Base-by-base conservation (phyloP, 2,888 invertebrate species). In the Hemicrepidius hirtus region DNA sequence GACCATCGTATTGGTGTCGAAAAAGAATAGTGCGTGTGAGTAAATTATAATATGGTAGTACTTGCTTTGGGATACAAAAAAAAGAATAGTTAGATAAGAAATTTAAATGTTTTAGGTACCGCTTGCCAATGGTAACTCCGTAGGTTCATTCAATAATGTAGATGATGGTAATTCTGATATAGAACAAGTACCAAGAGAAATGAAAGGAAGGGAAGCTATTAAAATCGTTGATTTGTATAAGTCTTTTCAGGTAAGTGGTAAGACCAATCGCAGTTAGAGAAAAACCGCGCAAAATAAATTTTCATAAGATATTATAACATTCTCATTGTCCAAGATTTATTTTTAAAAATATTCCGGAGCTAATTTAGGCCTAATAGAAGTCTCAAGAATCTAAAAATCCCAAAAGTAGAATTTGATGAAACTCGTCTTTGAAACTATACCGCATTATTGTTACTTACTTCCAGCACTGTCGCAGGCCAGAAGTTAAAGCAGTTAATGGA, bases 171-270 rank as follows among this genome's bases (percentile, higher is more conserved):
- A 87, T 76, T 89, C 90, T 63, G 94, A 95, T 82, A 90, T 95
- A 1, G 95, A 95, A 82, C 92, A 92, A 3, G 93, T 95, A 0
- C 88, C 92, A 1, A 88, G 90, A 53, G 93, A 93, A 81, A 90
- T 94, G 85, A 90, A 90, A 80, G 93, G 93, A 41, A 91, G 91
- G 79, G 93, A 93, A 86, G 94, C 93, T 0, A 94, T 94, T 75
- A 88, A 91, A 77, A 94, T 94, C 76, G 91, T 92, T 0, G 93
- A 93, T 76, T 87, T 94, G 1, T 91, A 91, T 80, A 94, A 94
- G 82, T 91, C 91, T 1, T 94, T 93, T 84, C 89, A 91, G 1
- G 86, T 86, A 79, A 81, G 79, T 91, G 1, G 86, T 86, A 79
- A 81, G 79, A 40, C 0, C 9, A 32, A 13, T 44, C 13, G 6